phyloP scores from a whole-genome alignment of 2,888 invertebrate genomes.

The Ditylenchus weischeri region DNA sequence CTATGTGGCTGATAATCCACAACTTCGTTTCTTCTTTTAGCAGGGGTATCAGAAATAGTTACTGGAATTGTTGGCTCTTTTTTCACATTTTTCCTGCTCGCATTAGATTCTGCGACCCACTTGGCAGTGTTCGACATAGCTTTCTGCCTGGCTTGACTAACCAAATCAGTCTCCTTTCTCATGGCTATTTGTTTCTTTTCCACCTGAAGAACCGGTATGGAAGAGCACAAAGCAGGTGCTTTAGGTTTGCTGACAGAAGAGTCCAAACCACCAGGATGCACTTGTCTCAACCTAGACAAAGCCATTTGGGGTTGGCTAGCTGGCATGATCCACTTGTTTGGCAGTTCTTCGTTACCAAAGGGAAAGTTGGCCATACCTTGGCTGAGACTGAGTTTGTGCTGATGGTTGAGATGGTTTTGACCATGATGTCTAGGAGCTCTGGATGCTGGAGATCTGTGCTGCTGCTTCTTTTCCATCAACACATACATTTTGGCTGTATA shows the following conservation, averaged over 20 bases:
- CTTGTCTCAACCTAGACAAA: background rate
- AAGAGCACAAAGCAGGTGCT: background rate
- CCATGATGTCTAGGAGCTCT: background rate
- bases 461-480: constrained; percentile 8
- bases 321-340: background rate
- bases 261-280: background rate
- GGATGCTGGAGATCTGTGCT: constrained; percentile 8
- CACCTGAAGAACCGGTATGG: constrained; percentile 3
- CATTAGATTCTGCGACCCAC: background rate
- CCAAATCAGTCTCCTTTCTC: constrained; percentile 8
- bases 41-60: background rate
- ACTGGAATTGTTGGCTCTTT: background rate
- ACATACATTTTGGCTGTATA: constrained; percentile 10
- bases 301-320: constrained; percentile 8
- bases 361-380: background rate
- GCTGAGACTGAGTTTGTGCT: constrained; percentile 7
- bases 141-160: background rate
- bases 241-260: background rate
- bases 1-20: too few species aligned
- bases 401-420: constrained; percentile 7
- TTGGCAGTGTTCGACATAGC: background rate
- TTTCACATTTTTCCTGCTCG: background rate
- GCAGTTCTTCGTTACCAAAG: too few species aligned
- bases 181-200: constrained; percentile 7
- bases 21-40: background rate